A percentile compares a stretch with the other conserved stretches of the same genome.
These are phyloP conservation scores for Halyomorpha halys DNA, from an alignment of 1,140 invertebrate genomes.

Conservation along the genomic window DNA sequence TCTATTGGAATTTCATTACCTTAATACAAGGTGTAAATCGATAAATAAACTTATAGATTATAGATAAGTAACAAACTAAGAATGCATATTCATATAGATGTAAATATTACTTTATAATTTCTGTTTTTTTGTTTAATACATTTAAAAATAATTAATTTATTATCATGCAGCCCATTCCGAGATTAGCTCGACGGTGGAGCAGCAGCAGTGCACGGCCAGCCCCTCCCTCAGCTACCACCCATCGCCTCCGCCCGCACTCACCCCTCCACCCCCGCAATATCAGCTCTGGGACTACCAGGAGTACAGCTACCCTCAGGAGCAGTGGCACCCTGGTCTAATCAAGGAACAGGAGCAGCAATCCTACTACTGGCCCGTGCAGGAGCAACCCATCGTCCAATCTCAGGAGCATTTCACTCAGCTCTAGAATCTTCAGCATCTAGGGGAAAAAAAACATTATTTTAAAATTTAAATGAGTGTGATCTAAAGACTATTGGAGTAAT, in stretches of 20 bases:
- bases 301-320: constrained; percentile 7
- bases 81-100: no score
- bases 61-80: no score
- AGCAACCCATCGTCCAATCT: background rate
- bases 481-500: background rate
- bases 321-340: background rate
- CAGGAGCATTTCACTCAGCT: constrained; percentile 6
- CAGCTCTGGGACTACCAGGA: constrained; percentile 6
- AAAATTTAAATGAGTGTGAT: background rate
- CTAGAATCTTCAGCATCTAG: background rate
- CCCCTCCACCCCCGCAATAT: constrained; percentile 10
- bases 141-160: no score
- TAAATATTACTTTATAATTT: no score
- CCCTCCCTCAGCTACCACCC: constrained; percentile 7
- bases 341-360: background rate
- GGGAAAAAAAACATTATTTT: background rate
- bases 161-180: background rate
- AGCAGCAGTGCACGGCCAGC: background rate
- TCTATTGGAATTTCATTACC: no score
- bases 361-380: background rate
- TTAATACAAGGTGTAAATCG: no score
- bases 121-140: no score
- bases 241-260: background rate
- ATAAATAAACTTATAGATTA: no score
- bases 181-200: background rate